Evolutionary conservation across 2,797 vertebrate genomes (phyloP).

Genomic region (Pangasius sanitwongsei): DNA sequence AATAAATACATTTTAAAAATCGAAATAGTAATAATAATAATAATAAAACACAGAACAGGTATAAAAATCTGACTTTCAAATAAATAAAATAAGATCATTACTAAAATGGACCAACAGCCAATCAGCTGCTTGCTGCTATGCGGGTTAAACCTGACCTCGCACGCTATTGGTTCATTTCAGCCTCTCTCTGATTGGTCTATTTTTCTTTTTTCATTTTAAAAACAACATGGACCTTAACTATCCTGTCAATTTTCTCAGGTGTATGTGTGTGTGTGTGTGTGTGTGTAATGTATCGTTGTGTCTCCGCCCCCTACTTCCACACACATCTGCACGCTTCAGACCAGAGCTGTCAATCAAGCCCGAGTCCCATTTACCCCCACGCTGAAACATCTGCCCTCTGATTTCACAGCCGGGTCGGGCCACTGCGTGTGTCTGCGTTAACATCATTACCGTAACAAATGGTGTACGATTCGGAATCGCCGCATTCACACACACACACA

Average conservation of each 20-base stretch:
- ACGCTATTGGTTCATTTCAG: not conserved
- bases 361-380: conserved; percentile 22
- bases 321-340: conserved; percentile 40
- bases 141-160: conserved; percentile 1
- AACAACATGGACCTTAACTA: not conserved
- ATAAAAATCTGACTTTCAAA: not conserved
- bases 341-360: conserved; percentile 52
- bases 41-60: not conserved
- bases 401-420: conserved; percentile 35
- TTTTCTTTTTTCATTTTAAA: not conserved
- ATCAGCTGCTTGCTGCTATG: conserved; percentile 26
- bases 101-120: not conserved
- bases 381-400: conserved; percentile 51
- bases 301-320: conserved; percentile 15
- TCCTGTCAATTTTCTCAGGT: not conserved
- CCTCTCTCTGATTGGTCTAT: not conserved
- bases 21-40: not conserved
- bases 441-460: conserved; percentile 61
- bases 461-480: conserved; percentile 42
- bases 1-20: not conserved
- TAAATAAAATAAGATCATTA: not conserved
- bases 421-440: conserved; percentile 55
- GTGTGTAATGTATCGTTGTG: not conserved
- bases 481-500: conserved; percentile 18
- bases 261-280: not conserved